These are phyloP conservation scores for Leptatherina wallacei DNA, from an alignment of 2,797 vertebrate genomes.

Conservation along the genomic window DNA sequence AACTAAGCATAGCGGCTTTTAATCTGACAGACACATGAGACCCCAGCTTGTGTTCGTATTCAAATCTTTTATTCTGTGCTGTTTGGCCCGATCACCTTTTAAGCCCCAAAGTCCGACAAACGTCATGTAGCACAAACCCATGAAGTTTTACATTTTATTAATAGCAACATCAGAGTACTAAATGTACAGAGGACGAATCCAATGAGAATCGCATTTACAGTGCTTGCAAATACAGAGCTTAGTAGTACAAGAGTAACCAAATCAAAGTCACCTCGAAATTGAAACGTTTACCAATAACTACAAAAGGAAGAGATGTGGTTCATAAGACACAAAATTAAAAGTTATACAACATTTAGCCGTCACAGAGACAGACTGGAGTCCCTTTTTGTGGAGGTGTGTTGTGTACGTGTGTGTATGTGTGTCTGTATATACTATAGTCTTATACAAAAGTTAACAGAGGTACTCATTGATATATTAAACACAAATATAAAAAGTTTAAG, in stretches of 20 bases:
- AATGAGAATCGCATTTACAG: conserved; percentile 92
- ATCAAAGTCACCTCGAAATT: conserved; percentile 87
- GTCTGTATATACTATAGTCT: conserved; percentile 82
- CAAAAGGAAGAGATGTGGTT: conserved; percentile 84
- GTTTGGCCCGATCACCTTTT: conserved; percentile 46
- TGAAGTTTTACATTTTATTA: conserved; percentile 89
- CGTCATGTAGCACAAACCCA: conserved; percentile 51
- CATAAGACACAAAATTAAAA: conserved; percentile 83
- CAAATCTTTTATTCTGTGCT: conserved; percentile 68
- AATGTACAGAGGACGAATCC: conserved; percentile 90
- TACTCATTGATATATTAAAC: conserved; percentile 90
- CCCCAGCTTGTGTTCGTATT: conserved; percentile 35
- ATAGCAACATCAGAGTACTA: conserved; percentile 94
- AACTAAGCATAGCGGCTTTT: conserved; percentile 16
- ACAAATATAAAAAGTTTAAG: conserved; percentile 88
- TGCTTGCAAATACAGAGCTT: conserved; percentile 92
- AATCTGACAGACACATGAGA: conserved; percentile 38
- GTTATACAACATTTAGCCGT: conserved; percentile 81
- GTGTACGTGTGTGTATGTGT: conserved; percentile 65
- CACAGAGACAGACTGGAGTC: conserved; percentile 80
- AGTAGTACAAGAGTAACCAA: conserved; percentile 91
- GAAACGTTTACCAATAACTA: conserved; percentile 84
- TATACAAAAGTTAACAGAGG: conserved; percentile 89
- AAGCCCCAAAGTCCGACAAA: conserved; percentile 65
- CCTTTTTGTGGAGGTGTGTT: conserved; percentile 75